Percentiles rank a stretch among this genome's conserved stretches.
phyloP scores from a whole-genome alignment of 2,888 invertebrate genomes.

The Megalurothrips usitatus region DNA sequence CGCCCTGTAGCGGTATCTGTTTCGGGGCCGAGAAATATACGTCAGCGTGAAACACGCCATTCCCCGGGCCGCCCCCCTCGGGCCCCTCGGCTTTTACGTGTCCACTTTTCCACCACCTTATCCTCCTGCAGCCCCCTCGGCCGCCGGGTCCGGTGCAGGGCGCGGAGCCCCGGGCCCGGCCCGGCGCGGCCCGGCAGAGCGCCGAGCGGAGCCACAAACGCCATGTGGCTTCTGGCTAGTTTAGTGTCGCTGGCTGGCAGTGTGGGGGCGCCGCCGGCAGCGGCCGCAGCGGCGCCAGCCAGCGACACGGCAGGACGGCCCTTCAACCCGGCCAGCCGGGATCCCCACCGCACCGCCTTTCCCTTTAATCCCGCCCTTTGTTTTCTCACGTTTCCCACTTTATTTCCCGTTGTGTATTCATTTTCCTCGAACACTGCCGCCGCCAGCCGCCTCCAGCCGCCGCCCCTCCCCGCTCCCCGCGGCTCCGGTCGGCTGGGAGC shows the following conservation, averaged over 20 bases:
- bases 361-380: background rate
- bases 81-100: background rate
- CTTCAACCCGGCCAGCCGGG: background rate
- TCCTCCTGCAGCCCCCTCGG: background rate
- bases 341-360: background rate
- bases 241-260: background rate
- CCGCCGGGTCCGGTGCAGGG: background rate
- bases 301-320: background rate
- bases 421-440: no score
- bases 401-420: no score
- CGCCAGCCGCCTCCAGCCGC: background rate
- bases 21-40: background rate
- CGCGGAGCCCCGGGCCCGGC: no score
- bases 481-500: background rate
- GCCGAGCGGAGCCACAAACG: background rate
- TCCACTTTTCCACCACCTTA: background rate
- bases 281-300: no score
- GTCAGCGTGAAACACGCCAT: constrained; percentile 1
- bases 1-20: background rate
- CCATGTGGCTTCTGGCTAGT: constrained; percentile 11
- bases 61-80: no score
- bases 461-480: background rate
- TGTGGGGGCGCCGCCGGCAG: background rate
- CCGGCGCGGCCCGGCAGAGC: background rate
- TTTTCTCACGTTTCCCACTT: no score